A percentile compares a stretch with the other conserved stretches of the same genome.
Conservation (phyloP, 1,140 invertebrate species). For the Prorops nasuta region DNA sequence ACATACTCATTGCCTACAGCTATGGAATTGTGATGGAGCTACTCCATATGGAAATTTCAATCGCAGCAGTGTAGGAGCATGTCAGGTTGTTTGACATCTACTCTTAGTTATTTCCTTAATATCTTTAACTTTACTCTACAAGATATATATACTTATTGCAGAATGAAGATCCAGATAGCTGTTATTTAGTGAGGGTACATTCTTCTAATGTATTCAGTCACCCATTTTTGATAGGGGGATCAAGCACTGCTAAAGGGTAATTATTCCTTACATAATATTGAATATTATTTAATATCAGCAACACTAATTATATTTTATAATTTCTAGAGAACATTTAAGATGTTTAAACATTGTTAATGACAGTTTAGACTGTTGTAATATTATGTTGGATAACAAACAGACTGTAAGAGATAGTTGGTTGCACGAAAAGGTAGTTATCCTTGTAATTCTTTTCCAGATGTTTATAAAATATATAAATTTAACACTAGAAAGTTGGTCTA, state of each 20-base stretch:
- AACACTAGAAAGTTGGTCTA: too few species aligned
- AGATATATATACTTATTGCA: conserved; percentile 37
- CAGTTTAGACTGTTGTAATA: conserved; percentile 56
- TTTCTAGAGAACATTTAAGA: conserved; percentile 57
- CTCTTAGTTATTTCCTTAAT: conserved; percentile 4
- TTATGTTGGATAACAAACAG: conserved; percentile 65
- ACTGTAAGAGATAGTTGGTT: conserved; percentile 65
- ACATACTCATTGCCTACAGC: conserved; percentile 69
- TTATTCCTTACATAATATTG: conserved; percentile 6
- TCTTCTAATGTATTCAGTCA: conserved; percentile 31
- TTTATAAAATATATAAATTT: neutral
- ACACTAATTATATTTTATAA: neutral
- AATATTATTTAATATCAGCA: neutral
- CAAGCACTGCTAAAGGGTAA: conserved; percentile 61
- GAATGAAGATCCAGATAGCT: conserved; percentile 63
- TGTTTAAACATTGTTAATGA: conserved; percentile 58
- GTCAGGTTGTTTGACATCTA: conserved; percentile 23
- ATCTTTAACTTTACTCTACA: conserved; percentile 16
- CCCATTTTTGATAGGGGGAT: conserved; percentile 64
- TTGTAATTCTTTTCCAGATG: neutral
- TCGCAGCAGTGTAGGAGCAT: conserved; percentile 49
- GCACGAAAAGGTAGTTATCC: conserved; percentile 58
- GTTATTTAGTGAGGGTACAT: conserved; percentile 63
- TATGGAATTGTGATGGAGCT: conserved; percentile 68
- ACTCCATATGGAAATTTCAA: conserved; percentile 60